Evolutionary conservation across 2,888 invertebrate species (phyloP).

Genomic region (Entomobrya multifasciata): DNA sequence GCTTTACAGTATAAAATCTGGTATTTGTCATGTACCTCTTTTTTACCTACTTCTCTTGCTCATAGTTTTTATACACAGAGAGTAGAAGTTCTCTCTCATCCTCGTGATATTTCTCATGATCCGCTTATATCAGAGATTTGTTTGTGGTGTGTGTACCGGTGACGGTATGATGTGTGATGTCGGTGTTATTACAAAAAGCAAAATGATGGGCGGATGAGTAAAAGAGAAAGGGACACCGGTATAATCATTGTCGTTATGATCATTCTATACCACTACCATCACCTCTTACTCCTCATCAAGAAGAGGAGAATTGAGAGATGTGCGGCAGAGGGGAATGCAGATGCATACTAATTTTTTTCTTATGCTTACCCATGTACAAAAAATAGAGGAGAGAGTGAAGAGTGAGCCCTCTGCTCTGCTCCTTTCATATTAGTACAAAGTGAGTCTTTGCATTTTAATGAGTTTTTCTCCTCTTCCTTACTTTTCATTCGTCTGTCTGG

Average conservation of each 20-base stretch:
- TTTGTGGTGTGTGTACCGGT: constrained; percentile 31
- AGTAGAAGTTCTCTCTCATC: neutral
- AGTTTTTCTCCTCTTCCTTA: constrained; percentile 40
- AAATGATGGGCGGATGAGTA: neutral
- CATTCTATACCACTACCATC: neutral
- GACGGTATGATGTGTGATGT: constrained; percentile 9
- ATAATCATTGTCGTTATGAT: constrained; percentile 12
- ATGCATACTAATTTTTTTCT: constrained; percentile 39
- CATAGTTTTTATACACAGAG: neutral
- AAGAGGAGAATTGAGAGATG: constrained; percentile 40
- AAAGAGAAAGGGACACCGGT: constrained; percentile 19
- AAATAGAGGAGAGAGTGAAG: constrained; percentile 15
- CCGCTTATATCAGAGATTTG: constrained; percentile 45
- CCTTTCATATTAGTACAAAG: constrained; percentile 55
- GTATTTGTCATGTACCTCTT: neutral
- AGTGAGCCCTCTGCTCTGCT: constrained; percentile 46
- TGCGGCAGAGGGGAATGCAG: constrained; percentile 23
- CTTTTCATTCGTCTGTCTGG: neutral
- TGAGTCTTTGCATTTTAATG: constrained; percentile 64
- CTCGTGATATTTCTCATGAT: constrained; percentile 11
- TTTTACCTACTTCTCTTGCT: neutral
- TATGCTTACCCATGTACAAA: constrained; percentile 33
- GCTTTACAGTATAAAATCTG: constrained; percentile 24
- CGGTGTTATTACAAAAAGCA: constrained; percentile 20
- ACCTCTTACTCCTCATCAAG: constrained; percentile 33